Evolutionary conservation across 2,113 vertebrate species (phyloP).

Genomic region (Agapornis roseicollis): DNA sequence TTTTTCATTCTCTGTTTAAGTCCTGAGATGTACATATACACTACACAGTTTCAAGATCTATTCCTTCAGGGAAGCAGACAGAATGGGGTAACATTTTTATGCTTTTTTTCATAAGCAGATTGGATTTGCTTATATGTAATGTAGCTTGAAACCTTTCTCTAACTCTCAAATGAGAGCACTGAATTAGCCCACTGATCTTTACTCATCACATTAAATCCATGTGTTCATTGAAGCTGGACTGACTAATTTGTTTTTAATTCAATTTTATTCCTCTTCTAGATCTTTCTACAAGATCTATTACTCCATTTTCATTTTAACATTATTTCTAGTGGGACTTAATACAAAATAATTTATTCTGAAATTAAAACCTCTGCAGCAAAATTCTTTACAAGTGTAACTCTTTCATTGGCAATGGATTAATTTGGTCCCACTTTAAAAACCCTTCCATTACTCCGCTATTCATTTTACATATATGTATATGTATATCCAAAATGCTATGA

Average conservation of each 20-base stretch:
- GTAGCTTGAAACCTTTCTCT: neutral
- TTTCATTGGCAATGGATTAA: neutral
- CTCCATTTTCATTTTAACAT: neutral
- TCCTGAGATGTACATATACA: neutral
- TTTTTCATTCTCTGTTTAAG: neutral
- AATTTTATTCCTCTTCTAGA: neutral
- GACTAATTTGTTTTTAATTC: neutral
- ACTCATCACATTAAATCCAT: neutral
- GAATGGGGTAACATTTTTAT: neutral
- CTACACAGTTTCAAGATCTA: neutral
- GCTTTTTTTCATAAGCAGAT: neutral
- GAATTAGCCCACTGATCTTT: constrained; percentile 26
- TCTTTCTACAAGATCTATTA: neutral
- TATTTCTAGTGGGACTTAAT: neutral
- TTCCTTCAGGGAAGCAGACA: neutral
- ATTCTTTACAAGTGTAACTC: neutral
- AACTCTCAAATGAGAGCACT: neutral
- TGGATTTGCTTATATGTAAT: neutral
- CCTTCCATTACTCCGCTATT: neutral
- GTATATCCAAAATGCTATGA: neutral
- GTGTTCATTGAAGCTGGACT: neutral
- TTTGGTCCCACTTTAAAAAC: neutral
- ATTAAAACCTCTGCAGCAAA: neutral
- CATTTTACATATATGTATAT: neutral
- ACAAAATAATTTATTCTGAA: neutral